Evolutionary conservation across 2,797 vertebrate species (phyloP).

Genomic region (Mycteria americana): DNA sequence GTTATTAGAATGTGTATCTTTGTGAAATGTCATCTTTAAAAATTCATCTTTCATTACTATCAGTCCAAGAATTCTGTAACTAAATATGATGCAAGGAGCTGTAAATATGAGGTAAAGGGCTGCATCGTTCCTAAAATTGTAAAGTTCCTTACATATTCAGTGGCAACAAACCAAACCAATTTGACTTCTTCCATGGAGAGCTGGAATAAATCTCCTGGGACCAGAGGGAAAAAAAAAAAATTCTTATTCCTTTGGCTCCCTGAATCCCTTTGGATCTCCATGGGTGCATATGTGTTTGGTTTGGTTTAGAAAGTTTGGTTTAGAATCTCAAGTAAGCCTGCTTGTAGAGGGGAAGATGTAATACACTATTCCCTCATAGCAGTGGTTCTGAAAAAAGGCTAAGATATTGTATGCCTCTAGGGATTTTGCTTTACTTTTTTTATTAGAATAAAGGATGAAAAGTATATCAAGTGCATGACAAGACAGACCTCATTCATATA

Average conservation of each 20-base stretch:
- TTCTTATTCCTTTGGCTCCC: not conserved
- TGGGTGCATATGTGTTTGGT: not conserved
- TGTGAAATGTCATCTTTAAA: not conserved
- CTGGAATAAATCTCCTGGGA: not conserved
- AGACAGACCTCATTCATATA: not conserved
- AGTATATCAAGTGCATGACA: not conserved
- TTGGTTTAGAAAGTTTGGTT: not conserved
- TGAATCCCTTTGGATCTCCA: not conserved
- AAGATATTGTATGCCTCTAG: not conserved
- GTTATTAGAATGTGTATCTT: not conserved
- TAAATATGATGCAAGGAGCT: not conserved
- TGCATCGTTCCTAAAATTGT: not conserved
- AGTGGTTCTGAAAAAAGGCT: not conserved
- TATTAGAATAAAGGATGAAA: not conserved
- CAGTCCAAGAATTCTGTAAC: not conserved
- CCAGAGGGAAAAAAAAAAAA: not conserved
- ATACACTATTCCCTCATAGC: not conserved
- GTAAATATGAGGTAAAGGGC: not conserved
- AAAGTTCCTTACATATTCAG: not conserved
- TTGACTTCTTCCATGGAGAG: not conserved
- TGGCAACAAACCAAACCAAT: not conserved
- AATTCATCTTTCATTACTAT: not conserved
- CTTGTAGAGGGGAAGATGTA: not conserved
- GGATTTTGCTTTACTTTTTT: not conserved
- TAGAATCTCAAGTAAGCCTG: not conserved